Base-by-base conservation (phyloP, 2,113 vertebrate species). In the Acanthisitta chloris region DNA sequence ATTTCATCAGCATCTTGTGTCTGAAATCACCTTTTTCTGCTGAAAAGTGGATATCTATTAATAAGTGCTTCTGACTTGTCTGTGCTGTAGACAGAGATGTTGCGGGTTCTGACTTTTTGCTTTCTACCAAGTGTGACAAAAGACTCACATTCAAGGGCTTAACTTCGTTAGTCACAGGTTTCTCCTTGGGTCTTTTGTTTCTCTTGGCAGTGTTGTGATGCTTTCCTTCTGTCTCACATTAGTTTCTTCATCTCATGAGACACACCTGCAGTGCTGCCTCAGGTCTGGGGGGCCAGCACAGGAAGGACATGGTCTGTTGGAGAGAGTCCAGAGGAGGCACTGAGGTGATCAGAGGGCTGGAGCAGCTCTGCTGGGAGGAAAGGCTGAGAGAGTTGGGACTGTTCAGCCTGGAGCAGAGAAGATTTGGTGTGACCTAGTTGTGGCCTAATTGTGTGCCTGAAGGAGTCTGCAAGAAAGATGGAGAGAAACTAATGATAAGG, bases 401-500 rank as follows among this genome's bases (percentile, higher is more conserved):
- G 49, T 5, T 49, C 70, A 65, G 48, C 28, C n/a, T 57, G 59
- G 19, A 31, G 4, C 48, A 23, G 24, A 74, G 49, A 74, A 74
- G 58, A 17, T 64, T 0, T 8, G 9, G 28, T 2, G 40, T 17
- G 28, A 64, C 14, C 38, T 0, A 3, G 2, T 0, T 62, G 57
- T 36, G 58, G 4, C 17, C 26, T 54, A n/a, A n/a, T 38, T 0
- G 33, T 54, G 48, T 0, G 1, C 40, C 14, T 2, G 3, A 48
- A 74, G 42, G 18, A 1, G 18, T n/a, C 2, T 26, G 6, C 29
- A 74, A 5, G 18, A 73, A 8, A n/a, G 1, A 6, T 24, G 29
- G 14, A 55, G 6, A 62, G 21, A 0, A 14, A 33, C 9, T 14
- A 1, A 1, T 5, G 1, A 19, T 18, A 28, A n/a, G 7, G n/a